Evolutionary conservation across 2,113 vertebrate species (phyloP).

Genomic region (Crotophaga sulcirostris): DNA sequence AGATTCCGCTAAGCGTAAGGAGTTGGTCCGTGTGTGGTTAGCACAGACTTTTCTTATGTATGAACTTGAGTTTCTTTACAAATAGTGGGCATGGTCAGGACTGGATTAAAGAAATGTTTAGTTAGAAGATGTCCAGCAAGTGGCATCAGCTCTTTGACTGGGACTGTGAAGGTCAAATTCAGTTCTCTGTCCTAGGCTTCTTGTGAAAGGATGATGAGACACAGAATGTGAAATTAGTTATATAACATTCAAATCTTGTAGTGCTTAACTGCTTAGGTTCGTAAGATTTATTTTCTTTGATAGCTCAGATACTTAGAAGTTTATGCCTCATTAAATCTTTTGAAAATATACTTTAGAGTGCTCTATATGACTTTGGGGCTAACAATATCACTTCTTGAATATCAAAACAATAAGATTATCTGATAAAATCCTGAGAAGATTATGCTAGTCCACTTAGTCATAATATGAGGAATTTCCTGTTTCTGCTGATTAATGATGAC

Average conservation of each 20-base stretch:
- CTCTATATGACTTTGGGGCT: background rate
- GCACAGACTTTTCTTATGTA: background rate
- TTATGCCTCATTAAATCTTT: background rate
- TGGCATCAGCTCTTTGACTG: background rate
- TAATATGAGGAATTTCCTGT: background rate
- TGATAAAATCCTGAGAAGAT: background rate
- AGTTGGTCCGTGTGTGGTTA: background rate
- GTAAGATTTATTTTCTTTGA: background rate
- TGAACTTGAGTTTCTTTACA: background rate
- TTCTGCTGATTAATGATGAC: slow-evolving; percentile 18
- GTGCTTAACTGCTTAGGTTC: background rate
- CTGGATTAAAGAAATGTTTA: background rate
- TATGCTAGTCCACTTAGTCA: slow-evolving; percentile 6
- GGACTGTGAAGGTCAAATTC: background rate
- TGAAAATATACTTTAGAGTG: background rate
- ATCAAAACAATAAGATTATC: background rate
- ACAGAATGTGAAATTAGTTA: background rate
- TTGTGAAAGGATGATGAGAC: background rate
- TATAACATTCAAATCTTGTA: background rate
- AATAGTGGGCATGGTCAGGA: background rate
- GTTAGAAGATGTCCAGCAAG: background rate
- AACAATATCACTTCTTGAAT: background rate
- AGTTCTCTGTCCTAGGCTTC: background rate
- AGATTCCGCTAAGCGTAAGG: background rate
- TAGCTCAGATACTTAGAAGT: background rate